phyloP scores from a whole-genome alignment of 2,113 vertebrate species.

The Tychaedon coryphoeus region DNA sequence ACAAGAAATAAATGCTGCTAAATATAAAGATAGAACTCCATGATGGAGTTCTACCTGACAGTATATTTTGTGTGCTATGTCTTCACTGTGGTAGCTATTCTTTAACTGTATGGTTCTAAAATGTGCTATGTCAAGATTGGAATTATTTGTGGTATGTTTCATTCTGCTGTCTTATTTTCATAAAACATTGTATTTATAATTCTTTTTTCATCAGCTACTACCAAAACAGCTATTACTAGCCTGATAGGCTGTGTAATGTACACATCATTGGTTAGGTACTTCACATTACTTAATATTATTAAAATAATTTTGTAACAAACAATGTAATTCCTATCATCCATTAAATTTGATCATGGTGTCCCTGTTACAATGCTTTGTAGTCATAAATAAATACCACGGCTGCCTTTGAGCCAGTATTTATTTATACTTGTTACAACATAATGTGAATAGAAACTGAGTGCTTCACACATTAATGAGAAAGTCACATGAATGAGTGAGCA shows the following conservation, averaged over 20 bases:
- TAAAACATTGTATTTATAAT: neutral
- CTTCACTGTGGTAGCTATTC: neutral
- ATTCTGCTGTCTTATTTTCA: neutral
- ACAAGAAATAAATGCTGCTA: neutral
- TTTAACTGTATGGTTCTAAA: neutral
- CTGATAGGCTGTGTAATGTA: neutral
- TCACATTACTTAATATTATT: conserved; percentile 10
- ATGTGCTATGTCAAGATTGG: neutral
- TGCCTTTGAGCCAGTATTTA: neutral
- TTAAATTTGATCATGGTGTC: neutral
- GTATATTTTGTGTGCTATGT: neutral
- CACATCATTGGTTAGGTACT: neutral
- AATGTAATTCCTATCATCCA: neutral
- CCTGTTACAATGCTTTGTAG: neutral
- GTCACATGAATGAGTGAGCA: conserved; percentile 43
- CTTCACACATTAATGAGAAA: conserved; percentile 62
- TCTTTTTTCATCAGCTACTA: neutral
- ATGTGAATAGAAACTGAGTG: conserved; percentile 22
- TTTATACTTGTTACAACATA: conserved; percentile 31
- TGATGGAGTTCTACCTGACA: neutral
- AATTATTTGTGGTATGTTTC: neutral
- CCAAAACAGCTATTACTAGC: neutral
- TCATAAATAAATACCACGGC: neutral
- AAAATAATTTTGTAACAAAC: conserved; percentile 39
- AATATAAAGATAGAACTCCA: neutral